Evolutionary conservation across 2,113 vertebrate species (phyloP).

Genomic region (Trachemys scripta): DNA sequence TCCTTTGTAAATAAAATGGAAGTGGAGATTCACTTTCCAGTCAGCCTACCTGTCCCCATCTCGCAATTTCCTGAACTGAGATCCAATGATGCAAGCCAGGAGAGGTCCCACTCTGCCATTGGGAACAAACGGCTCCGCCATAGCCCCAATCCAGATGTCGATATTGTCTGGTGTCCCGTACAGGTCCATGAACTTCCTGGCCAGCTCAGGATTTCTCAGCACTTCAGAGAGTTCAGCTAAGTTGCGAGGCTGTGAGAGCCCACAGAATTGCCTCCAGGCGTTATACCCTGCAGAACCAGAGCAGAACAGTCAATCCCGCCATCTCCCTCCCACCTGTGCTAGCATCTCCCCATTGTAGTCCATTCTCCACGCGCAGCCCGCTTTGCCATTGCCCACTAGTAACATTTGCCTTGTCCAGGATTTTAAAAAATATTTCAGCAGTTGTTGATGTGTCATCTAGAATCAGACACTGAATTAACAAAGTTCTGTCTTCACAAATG

Average conservation of each 20-base stretch:
- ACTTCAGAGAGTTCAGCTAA: constrained; percentile 81
- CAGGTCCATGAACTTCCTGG: constrained; percentile 84
- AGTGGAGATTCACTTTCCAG: not conserved
- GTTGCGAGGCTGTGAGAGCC: constrained; percentile 84
- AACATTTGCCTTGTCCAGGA: not conserved
- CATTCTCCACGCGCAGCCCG: not conserved
- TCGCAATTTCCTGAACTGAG: constrained; percentile 84
- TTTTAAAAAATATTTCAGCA: not conserved
- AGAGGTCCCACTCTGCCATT: constrained; percentile 88
- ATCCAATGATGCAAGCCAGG: constrained; percentile 88
- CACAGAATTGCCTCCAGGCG: constrained; percentile 85
- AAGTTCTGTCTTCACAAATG: not conserved
- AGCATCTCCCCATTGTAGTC: not conserved
- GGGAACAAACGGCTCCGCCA: constrained; percentile 86
- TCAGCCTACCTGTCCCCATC: constrained; percentile 83
- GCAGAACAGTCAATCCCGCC: not conserved
- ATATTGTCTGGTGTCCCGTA: constrained; percentile 88
- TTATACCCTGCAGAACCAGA: constrained; percentile 80
- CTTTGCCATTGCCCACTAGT: not conserved
- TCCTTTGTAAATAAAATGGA: too few relatives aligned
- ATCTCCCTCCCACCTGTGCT: not conserved
- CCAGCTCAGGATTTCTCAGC: constrained; percentile 80
- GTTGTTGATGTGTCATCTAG: not conserved
- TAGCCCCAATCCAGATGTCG: constrained; percentile 90
- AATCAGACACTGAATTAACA: not conserved